These are phyloP conservation scores for Torymus tubicola DNA, from an alignment of 2,888 invertebrate genomes.

Conservation along the genomic window DNA sequence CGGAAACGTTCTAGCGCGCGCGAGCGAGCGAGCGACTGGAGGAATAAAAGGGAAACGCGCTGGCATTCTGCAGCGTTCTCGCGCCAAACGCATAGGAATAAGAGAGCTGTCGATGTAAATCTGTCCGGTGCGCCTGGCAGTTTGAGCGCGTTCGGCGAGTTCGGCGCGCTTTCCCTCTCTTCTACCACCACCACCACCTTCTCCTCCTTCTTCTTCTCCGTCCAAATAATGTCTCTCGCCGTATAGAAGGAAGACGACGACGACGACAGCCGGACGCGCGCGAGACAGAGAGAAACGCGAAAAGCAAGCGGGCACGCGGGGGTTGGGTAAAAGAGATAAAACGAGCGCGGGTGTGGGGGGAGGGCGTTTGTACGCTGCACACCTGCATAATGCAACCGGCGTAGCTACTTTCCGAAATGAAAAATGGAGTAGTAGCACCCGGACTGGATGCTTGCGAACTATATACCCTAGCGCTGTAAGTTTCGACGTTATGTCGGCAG, in stretches of 20 bases:
- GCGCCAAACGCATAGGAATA: slow-evolving; percentile 28
- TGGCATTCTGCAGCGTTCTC: slow-evolving; percentile 19
- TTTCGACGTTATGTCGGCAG: slow-evolving; percentile 57
- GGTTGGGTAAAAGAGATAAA: slow-evolving; percentile 28
- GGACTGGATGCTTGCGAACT: not conserved
- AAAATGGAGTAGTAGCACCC: slow-evolving; percentile 67
- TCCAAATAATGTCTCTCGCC: slow-evolving; percentile 39
- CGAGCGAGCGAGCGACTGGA: not conserved
- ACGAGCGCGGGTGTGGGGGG: slow-evolving; percentile 2
- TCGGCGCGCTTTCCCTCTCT: slow-evolving; percentile 12
- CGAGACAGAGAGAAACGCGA: not conserved
- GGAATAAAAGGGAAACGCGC: slow-evolving; percentile 24
- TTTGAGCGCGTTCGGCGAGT: slow-evolving; percentile 34
- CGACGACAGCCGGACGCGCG: slow-evolving; percentile 35
- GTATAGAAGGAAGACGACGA: slow-evolving; percentile 16
- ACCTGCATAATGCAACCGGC: slow-evolving; percentile 68
- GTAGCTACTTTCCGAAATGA: slow-evolving; percentile 69
- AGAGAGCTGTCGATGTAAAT: slow-evolving; percentile 56
- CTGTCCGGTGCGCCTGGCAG: slow-evolving; percentile 46
- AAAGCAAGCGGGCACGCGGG: slow-evolving; percentile 4
- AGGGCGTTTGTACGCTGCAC: slow-evolving; percentile 31
- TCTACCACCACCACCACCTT: not conserved
- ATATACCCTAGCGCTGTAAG: slow-evolving; percentile 49
- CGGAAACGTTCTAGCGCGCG: not conserved
- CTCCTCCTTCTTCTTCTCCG: not conserved